These are phyloP conservation scores for Peromyscus aztecus DNA, from an alignment of 2,797 vertebrate genomes.

Conservation along the genomic window DNA sequence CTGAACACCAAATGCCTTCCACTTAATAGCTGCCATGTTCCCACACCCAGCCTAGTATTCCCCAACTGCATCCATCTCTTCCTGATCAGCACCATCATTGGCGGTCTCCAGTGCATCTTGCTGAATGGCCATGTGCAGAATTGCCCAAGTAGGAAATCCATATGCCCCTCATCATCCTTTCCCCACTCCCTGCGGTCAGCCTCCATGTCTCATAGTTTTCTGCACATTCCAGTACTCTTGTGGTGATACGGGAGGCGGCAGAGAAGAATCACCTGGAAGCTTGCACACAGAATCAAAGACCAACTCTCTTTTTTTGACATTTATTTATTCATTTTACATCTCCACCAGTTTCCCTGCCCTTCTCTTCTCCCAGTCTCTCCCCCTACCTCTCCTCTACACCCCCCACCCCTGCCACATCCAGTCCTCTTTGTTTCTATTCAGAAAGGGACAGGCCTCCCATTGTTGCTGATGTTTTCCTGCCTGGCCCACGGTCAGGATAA, in stretches of 20 bases:
- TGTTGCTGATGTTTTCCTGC: too few species aligned
- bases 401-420: not conserved
- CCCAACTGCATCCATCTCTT: not conserved
- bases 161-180: not conserved
- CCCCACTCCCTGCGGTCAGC: not conserved
- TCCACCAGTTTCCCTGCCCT: not conserved
- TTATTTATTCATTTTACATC: not conserved
- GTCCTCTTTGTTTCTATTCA: not conserved
- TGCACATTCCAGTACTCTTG: not conserved
- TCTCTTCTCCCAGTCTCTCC: not conserved
- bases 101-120: not conserved
- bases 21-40: not conserved
- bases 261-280: not conserved
- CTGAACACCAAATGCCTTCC: not conserved
- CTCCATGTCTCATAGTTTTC: not conserved
- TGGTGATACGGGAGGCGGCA: not conserved
- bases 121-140: not conserved
- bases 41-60: not conserved
- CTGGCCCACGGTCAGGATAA: too few species aligned
- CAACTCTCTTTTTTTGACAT: not conserved
- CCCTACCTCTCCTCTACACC: not conserved
- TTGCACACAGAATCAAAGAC: not conserved
- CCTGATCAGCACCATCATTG: too few species aligned
- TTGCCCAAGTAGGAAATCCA: not conserved
- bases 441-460: not conserved